Conservation (phyloP, 2,888 invertebrate genomes). For the Xanthorhoe spadicearia region DNA sequence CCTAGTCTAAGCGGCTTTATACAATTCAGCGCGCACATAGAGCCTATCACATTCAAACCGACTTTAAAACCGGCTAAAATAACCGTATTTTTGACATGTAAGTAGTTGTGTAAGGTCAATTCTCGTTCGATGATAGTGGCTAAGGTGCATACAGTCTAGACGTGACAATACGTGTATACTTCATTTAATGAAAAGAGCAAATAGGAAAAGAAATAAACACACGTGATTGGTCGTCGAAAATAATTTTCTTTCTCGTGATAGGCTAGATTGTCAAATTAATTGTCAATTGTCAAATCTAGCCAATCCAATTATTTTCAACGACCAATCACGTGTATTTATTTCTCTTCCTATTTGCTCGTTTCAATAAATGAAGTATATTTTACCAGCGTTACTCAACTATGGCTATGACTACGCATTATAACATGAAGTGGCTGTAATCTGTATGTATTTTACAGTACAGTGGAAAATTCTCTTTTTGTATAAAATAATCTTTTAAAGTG, state of each 20-base stretch:
- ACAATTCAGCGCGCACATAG: not conserved
- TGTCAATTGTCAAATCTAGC: too few species aligned
- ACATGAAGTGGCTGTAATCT: not conserved
- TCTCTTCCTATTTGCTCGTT: too few species aligned
- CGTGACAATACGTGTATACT: constrained; percentile 87
- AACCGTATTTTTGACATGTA: not conserved
- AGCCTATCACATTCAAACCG: not conserved
- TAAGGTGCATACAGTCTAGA: constrained; percentile 10
- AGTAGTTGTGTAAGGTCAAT: not conserved
- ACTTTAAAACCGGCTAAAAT: not conserved
- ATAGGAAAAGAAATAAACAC: too few species aligned
- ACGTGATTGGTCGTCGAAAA: too few species aligned
- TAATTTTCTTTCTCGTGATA: too few species aligned
- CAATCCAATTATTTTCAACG: too few species aligned
- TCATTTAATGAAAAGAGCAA: too few species aligned
- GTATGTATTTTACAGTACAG: not conserved
- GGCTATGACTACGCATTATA: not conserved
- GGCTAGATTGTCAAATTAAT: too few species aligned
- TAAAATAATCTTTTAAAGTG: too few species aligned
- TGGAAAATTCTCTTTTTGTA: too few species aligned
- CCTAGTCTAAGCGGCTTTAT: constrained; percentile 6
- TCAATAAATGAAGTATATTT: too few species aligned
- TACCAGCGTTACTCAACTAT: constrained; percentile 4
- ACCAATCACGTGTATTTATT: too few species aligned
- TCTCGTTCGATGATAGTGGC: not conserved